phyloP scores from a whole-genome alignment of 2,113 vertebrate species.

The Charina bottae region DNA sequence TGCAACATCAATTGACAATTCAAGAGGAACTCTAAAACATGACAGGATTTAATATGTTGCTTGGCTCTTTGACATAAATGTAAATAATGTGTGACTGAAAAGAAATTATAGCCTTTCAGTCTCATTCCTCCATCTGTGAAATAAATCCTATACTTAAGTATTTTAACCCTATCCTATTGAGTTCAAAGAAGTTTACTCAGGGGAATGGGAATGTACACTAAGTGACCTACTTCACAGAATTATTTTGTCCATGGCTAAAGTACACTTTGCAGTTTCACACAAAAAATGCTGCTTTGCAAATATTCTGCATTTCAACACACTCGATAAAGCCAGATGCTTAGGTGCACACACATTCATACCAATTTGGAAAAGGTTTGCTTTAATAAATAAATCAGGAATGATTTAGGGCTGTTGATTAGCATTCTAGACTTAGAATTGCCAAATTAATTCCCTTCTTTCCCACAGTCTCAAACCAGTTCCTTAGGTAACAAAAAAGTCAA shows the following conservation, averaged over 20 bases:
- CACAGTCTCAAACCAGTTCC: constrained; percentile 40
- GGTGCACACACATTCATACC: constrained; percentile 1
- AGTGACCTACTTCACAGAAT: background rate
- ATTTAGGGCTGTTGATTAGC: background rate
- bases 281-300: background rate
- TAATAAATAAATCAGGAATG: constrained; percentile 17
- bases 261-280: background rate
- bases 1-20: background rate
- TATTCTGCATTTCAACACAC: background rate
- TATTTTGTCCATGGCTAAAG: background rate
- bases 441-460: background rate
- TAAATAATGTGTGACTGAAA: background rate
- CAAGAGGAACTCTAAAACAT: background rate
- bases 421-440: constrained; percentile 30
- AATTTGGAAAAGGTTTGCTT: background rate
- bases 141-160: background rate
- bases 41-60: background rate
- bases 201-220: background rate
- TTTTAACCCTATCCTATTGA: too few relatives aligned
- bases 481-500: constrained; percentile 33
- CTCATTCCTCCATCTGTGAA: background rate
- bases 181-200: background rate
- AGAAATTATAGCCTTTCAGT: background rate
- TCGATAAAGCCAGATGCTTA: background rate
- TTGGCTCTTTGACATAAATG: background rate